Percentiles rank a stretch among this genome's conserved stretches.
Evolutionary conservation across 1,140 invertebrate species (phyloP).

Genomic region (Zeugodacus cucurbitae): DNA sequence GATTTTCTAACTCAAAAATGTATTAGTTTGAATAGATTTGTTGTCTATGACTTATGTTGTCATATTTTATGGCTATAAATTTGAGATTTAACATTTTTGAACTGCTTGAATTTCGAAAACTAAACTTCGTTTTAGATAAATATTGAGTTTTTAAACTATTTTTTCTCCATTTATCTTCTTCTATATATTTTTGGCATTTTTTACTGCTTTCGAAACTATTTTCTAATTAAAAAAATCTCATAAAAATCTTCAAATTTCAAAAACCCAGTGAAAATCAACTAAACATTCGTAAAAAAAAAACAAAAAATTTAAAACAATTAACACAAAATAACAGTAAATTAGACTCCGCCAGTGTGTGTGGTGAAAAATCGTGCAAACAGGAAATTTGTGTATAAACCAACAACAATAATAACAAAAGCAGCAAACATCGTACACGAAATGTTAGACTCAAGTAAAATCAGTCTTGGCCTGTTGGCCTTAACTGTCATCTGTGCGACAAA

Average conservation of each 20-base stretch:
- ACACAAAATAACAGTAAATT: neutral
- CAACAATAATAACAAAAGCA: neutral
- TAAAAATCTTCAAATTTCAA: neutral
- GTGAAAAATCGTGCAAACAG: neutral
- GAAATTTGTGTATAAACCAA: neutral
- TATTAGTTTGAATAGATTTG: too few relatives aligned
- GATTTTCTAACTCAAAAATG: too few relatives aligned
- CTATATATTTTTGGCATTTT: neutral
- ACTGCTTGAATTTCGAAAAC: too few relatives aligned
- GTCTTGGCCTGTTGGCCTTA: constrained; percentile 30
- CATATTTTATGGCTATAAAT: too few relatives aligned
- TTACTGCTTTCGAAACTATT: neutral
- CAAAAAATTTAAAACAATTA: constrained; percentile 10
- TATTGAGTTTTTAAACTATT: too few relatives aligned
- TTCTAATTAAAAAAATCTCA: neutral
- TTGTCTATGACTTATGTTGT: too few relatives aligned
- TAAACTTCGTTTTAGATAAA: too few relatives aligned
- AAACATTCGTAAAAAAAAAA: neutral
- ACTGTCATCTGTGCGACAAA: constrained; percentile 40
- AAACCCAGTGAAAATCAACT: neutral
- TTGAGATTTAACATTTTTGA: too few relatives aligned
- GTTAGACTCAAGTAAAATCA: constrained; percentile 13
- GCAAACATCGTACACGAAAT: neutral
- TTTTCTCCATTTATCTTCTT: too few relatives aligned
- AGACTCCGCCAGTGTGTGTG: neutral